phyloP scores from a whole-genome alignment of 2,113 vertebrate genomes.

The Rostratula benghalensis region DNA sequence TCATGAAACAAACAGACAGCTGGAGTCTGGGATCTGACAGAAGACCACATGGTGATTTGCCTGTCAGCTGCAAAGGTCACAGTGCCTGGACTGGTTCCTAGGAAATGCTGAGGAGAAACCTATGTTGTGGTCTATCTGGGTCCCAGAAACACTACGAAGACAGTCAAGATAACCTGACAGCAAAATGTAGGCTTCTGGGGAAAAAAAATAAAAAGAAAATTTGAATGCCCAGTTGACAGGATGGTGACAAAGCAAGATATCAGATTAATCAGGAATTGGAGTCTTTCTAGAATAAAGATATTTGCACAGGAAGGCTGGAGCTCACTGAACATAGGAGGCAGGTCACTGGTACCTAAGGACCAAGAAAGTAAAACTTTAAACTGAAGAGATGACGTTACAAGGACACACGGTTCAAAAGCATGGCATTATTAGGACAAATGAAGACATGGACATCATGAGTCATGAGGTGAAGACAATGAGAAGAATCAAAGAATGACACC shows the following conservation, averaged over 20 bases:
- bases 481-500: not conserved
- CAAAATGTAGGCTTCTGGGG: not conserved
- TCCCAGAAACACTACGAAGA: not conserved
- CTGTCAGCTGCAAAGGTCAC: not conserved
- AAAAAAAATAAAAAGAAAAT: not conserved
- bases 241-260: not conserved
- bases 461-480: not conserved
- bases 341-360: rapidly evolving
- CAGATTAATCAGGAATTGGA: not conserved
- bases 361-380: not conserved
- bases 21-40: conserved; percentile 8
- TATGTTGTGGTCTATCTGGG: not conserved
- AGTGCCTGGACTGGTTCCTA: not conserved
- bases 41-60: conserved; percentile 16
- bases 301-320: not conserved
- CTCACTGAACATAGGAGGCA: not conserved
- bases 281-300: not conserved
- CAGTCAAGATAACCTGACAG: not conserved
- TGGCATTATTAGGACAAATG: not conserved
- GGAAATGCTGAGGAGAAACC: not conserved
- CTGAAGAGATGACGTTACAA: not conserved
- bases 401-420: not conserved
- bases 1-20: conserved; percentile 17
- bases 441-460: not conserved
- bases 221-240: not conserved